phyloP scores from a whole-genome alignment of 2,888 invertebrate genomes.

The Dermolepida albohirtum region DNA sequence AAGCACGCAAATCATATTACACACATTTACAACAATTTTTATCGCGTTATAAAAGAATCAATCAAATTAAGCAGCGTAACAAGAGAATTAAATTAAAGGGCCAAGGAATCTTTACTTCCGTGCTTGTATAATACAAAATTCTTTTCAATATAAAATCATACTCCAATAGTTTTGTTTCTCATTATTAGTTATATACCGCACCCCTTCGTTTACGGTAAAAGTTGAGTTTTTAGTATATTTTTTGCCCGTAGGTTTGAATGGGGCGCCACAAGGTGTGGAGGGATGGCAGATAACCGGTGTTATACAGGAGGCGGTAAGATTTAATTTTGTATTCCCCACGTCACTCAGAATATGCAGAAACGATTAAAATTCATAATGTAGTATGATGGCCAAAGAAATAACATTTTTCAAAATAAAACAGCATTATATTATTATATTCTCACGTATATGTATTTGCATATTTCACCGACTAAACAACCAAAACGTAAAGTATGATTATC shows the following conservation, averaged over 20 bases:
- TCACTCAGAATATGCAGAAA: constrained; percentile 33
- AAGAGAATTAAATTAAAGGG: too few species aligned
- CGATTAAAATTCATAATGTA: neutral
- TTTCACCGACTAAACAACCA: too few species aligned
- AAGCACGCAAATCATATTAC: too few species aligned
- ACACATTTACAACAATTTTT: too few species aligned
- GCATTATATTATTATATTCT: neutral
- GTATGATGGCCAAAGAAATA: neutral
- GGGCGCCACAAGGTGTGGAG: constrained; percentile 71
- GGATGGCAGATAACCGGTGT: constrained; percentile 86
- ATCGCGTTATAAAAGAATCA: too few species aligned
- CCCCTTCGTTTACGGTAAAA: neutral
- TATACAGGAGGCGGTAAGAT: constrained; percentile 80
- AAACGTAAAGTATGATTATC: too few species aligned
- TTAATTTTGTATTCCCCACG: constrained; percentile 38
- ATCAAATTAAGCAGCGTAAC: too few species aligned
- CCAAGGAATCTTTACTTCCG: too few species aligned
- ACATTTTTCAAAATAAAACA: too few species aligned
- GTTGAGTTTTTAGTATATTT: constrained; percentile 35
- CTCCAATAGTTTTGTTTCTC: neutral
- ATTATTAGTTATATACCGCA: neutral
- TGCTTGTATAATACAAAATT: too few species aligned
- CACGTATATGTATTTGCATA: too few species aligned
- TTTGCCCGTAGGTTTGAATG: constrained; percentile 69
- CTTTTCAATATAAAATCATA: too few species aligned